Evolutionary conservation across 2,113 vertebrate genomes (phyloP).

Genomic region (Pongo abelii): DNA sequence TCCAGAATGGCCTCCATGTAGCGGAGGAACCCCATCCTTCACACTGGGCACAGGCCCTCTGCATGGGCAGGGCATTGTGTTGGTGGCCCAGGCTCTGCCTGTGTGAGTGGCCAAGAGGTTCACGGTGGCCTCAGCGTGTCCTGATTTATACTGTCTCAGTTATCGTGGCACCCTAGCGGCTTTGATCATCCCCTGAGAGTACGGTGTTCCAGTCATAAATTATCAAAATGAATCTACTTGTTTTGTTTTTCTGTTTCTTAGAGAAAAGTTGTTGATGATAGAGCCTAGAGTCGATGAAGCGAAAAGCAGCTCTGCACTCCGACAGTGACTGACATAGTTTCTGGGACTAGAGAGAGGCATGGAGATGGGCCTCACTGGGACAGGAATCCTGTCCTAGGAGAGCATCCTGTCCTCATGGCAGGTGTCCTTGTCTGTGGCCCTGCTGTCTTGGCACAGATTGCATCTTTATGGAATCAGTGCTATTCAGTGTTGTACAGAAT

Average conservation of each 20-base stretch:
- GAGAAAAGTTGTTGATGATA: neutral
- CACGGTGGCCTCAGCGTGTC: neutral
- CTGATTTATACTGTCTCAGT: accelerated
- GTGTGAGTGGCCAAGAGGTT: accelerated
- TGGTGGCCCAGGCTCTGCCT: neutral
- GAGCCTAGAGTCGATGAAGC: neutral
- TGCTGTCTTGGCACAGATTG: neutral
- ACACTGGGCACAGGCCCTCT: accelerated
- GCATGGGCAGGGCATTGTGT: neutral
- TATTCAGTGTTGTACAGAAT: neutral
- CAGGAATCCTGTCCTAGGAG: too few species aligned
- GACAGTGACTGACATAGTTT: too few species aligned
- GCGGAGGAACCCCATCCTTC: neutral
- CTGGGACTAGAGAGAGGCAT: neutral
- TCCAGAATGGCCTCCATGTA: neutral
- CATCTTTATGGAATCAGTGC: too few species aligned
- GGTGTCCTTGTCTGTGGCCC: neutral
- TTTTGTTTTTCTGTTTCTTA: neutral
- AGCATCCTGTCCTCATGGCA: neutral
- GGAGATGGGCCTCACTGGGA: too few species aligned
- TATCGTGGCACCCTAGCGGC: accelerated
- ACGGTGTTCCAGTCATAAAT: accelerated
- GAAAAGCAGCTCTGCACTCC: neutral
- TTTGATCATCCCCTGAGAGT: neutral
- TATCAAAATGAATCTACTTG: neutral